These are phyloP conservation scores for Agapetus fuscipes DNA, from an alignment of 2,888 invertebrate genomes.

Conservation along the genomic window DNA sequence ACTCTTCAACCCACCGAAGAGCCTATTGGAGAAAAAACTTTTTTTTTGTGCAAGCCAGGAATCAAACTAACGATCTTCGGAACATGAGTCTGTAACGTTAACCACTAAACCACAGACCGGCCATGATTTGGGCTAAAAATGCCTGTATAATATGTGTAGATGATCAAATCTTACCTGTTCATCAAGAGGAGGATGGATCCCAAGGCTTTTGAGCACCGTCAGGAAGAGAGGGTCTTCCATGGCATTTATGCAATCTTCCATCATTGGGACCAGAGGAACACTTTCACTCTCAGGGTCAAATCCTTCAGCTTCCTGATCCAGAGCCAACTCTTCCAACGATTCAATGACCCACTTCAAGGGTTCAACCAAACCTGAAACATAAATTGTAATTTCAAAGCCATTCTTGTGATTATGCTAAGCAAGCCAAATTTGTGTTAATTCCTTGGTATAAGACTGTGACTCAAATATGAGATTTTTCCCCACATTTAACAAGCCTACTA, in stretches of 20 bases:
- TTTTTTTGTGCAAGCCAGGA: too few relatives aligned
- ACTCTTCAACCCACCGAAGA: too few relatives aligned
- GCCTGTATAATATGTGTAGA: constrained; percentile 8
- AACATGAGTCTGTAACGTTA: too few relatives aligned
- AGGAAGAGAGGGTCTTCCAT: constrained; percentile 65
- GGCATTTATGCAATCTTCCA: constrained; percentile 57
- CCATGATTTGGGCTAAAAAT: too few relatives aligned
- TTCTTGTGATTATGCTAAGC: background rate
- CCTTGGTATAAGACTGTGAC: too few relatives aligned
- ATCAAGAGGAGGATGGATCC: constrained; percentile 58
- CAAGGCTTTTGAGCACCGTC: constrained; percentile 57
- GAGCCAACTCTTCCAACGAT: constrained; percentile 60
- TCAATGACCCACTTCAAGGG: constrained; percentile 68
- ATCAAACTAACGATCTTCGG: too few relatives aligned
- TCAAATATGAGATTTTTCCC: too few relatives aligned
- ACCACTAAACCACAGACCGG: too few relatives aligned
- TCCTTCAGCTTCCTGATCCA: constrained; percentile 58
- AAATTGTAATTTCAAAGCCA: background rate
- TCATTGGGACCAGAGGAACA: constrained; percentile 71
- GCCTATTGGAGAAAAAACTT: too few relatives aligned
- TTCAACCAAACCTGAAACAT: constrained; percentile 29
- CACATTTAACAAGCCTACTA: too few relatives aligned
- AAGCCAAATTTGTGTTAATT: too few relatives aligned
- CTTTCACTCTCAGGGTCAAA: constrained; percentile 56
- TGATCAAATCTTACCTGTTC: constrained; percentile 45